phyloP scores from a whole-genome alignment of 2,113 vertebrate species.

The Nestor notabilis region DNA sequence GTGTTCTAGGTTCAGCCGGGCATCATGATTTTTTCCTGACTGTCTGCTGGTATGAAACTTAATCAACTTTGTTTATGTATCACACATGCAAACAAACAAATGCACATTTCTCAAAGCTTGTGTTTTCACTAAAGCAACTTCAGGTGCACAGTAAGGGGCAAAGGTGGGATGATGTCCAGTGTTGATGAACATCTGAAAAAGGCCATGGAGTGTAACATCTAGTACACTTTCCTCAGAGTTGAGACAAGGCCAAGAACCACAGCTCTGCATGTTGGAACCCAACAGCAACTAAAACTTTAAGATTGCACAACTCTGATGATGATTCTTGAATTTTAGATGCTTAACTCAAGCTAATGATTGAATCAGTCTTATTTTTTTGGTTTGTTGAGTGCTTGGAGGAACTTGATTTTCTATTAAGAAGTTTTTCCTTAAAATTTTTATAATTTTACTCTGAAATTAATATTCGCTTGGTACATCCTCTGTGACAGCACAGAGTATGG shows the following conservation, averaged over 20 bases:
- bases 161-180: neutral
- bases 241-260: neutral
- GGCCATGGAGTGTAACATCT: fast-evolving
- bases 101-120: neutral
- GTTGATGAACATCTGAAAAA: neutral
- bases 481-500: neutral
- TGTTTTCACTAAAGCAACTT: neutral
- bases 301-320: neutral
- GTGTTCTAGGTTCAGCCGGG: neutral
- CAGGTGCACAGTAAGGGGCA: neutral
- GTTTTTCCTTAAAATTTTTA: neutral
- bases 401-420: neutral
- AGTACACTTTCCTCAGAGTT: neutral
- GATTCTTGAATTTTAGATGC: neutral
- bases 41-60: neutral
- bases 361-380: neutral
- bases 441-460: neutral
- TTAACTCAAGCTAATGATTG: neutral
- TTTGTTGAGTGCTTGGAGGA: neutral
- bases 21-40: neutral
- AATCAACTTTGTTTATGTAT: neutral
- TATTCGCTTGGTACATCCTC: neutral
- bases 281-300: neutral
- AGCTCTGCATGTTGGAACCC: neutral
- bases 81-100: neutral